Conservation (phyloP, 2,888 invertebrate genomes). For the Acholoe squamosa region DNA sequence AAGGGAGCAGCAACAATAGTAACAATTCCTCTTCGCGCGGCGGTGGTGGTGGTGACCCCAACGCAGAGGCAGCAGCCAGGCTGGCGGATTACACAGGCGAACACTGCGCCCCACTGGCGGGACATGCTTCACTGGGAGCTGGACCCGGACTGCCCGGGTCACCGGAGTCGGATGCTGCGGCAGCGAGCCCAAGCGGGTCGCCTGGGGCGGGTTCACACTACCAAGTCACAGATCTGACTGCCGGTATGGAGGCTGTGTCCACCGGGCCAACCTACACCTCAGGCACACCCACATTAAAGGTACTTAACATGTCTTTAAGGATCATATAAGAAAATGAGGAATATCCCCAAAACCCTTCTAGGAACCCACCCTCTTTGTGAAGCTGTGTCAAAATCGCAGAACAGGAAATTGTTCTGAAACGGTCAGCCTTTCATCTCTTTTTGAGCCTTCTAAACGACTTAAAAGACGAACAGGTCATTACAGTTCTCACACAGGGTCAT, state of each 20-base stretch:
- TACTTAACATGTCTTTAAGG: too few relatives aligned
- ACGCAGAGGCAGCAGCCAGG: slow-evolving; percentile 63
- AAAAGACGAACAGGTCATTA: too few relatives aligned
- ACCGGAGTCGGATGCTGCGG: slow-evolving; percentile 38
- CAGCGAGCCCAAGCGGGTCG: slow-evolving; percentile 52
- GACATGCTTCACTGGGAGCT: slow-evolving; percentile 52
- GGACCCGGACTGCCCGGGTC: slow-evolving; percentile 51
- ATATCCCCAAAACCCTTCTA: too few relatives aligned
- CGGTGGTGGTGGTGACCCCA: slow-evolving; percentile 41
- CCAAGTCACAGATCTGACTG: slow-evolving; percentile 62
- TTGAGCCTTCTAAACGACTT: too few relatives aligned
- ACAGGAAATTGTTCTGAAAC: too few relatives aligned
- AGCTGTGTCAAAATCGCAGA: too few relatives aligned
- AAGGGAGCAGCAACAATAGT: slow-evolving; percentile 29
- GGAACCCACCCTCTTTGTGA: too few relatives aligned
- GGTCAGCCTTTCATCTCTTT: too few relatives aligned
- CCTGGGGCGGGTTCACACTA: slow-evolving; percentile 54
- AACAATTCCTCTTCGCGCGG: background rate
- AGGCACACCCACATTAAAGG: slow-evolving; percentile 50
- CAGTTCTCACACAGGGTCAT: too few relatives aligned
- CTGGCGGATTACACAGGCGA: slow-evolving; percentile 65
- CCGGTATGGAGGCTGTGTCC: slow-evolving; percentile 61
- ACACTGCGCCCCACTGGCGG: slow-evolving; percentile 55
- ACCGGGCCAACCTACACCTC: slow-evolving; percentile 24
- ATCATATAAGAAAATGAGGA: too few relatives aligned